Evolutionary conservation across 2,797 vertebrate species (phyloP).

Genomic region (Sebastes goodei): DNA sequence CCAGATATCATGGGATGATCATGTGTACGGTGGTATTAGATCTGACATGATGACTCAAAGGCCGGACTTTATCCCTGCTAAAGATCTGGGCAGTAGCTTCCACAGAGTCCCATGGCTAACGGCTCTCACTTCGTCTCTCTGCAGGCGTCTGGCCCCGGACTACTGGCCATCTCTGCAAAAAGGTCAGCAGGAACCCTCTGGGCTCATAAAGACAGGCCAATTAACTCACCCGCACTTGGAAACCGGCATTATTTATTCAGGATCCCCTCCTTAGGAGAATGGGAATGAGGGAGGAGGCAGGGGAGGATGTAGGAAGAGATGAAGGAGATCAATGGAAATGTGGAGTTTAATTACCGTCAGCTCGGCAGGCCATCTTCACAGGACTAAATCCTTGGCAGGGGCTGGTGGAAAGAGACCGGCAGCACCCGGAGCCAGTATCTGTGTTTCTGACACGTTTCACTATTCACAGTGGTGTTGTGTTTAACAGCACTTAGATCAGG

Average conservation of each 20-base stretch:
- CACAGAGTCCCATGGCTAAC: conserved; percentile 28
- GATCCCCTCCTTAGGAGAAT: conserved; percentile 53
- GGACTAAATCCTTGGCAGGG: conserved; percentile 66
- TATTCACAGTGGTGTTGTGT: conserved; percentile 52
- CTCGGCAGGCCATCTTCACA: conserved; percentile 74
- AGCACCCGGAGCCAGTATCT: conserved; percentile 45
- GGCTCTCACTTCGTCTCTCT: conserved; percentile 59
- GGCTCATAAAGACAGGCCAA: conserved; percentile 81
- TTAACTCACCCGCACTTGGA: conserved; percentile 75
- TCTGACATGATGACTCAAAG: not conserved
- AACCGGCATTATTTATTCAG: conserved; percentile 82
- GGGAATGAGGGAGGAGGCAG: conserved; percentile 58
- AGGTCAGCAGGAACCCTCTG: conserved; percentile 76
- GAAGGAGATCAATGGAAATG: conserved; percentile 81
- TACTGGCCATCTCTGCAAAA: conserved; percentile 60
- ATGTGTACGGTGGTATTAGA: not conserved
- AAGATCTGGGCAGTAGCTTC: conserved; percentile 16
- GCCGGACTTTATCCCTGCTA: not conserved
- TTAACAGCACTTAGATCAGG: conserved; percentile 66
- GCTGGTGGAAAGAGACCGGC: conserved; percentile 29
- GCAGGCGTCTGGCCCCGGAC: conserved; percentile 57
- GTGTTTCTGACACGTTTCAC: conserved; percentile 64
- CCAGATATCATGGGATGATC: not conserved
- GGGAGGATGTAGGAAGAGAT: conserved; percentile 63
- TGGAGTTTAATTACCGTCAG: conserved; percentile 82